Base-by-base conservation (phyloP, 2,888 invertebrate genomes). In the Thereva unica region DNA sequence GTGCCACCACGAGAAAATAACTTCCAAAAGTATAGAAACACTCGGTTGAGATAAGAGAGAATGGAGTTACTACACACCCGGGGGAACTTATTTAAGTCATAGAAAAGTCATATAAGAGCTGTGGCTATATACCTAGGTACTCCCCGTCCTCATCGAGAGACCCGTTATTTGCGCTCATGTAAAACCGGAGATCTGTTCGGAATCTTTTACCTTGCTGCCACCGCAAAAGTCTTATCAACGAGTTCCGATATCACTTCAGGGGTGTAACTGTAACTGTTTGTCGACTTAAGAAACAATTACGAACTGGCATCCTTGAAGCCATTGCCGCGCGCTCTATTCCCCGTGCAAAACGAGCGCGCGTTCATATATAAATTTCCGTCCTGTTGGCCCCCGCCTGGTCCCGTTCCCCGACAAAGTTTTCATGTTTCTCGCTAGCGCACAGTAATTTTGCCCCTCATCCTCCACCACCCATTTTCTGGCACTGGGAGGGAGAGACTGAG, bases 21-120 rank as follows among this genome's bases (percentile, higher is more conserved):
- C 50, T 61, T 50, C 50, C 41, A 61, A 61, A 61, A 61, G 61
- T 50, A 61, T 61, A 61, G 23, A 23, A 23, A 40, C 50, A 61
- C 35, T 50, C 12, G 37, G 61, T 6, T 9, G 23, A 61, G 61
- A 61, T 61, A 61, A 61, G 61, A 42, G 23, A 23, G 40, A 61
- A 45, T 61, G 49, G 41, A 61, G 61, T 47, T 61, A 61, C 42
- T 61, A 61, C 41, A 37, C 10, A n/a, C 5, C 52, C 42, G 47
- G 50, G 40, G 23, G 41, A 49, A 49, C 50, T 61, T 23, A 23
- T 23, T 23, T 23, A 23, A 23, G 23, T 23, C 23, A 23, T 23
- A 23, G 23, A 40, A 37, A 61, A 61, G 50, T 61, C 50, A 42
- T 61, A 50, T 61, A 61, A 61, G 40, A 50, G 40, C 61, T 61